These are phyloP conservation scores for Hydrolagus affinis DNA, from an alignment of 2,113 vertebrate genomes.

Conservation along the genomic window DNA sequence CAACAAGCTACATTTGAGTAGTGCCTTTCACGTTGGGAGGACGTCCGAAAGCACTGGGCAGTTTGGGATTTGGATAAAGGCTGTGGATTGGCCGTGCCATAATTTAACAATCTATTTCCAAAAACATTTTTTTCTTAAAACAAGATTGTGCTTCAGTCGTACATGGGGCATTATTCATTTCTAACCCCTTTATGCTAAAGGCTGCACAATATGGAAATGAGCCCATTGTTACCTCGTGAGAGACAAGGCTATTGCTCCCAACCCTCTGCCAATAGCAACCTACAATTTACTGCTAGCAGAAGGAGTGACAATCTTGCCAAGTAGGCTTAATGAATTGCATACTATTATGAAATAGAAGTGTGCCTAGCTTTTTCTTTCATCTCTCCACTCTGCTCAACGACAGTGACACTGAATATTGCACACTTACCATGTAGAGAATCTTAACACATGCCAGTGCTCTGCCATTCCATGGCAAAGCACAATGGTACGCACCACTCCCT, in stretches of 20 bases:
- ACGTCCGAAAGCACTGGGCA: too few relatives aligned
- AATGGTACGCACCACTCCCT: not conserved
- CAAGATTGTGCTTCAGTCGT: too few relatives aligned
- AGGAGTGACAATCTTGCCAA: not conserved
- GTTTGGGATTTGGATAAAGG: too few relatives aligned
- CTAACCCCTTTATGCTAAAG: not conserved
- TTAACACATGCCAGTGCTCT: slow-evolving; percentile 13
- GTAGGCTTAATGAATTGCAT: not conserved
- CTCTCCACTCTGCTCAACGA: not conserved
- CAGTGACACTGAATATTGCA: not conserved
- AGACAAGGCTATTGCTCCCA: not conserved
- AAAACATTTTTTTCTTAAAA: too few relatives aligned
- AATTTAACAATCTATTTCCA: too few relatives aligned
- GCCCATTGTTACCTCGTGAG: not conserved
- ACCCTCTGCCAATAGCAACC: not conserved
- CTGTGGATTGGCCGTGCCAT: too few relatives aligned
- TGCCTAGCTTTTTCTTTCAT: not conserved
- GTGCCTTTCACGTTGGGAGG: too few relatives aligned
- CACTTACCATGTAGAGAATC: slow-evolving; percentile 7
- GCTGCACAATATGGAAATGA: not conserved
- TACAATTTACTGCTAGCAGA: not conserved
- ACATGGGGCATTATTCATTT: not conserved
- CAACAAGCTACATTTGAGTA: too few relatives aligned
- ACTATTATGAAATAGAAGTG: not conserved
- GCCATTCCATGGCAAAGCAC: slow-evolving; percentile 21